Evolutionary conservation across 1,140 invertebrate genomes (phyloP).

Genomic region (Panulirus ornatus): DNA sequence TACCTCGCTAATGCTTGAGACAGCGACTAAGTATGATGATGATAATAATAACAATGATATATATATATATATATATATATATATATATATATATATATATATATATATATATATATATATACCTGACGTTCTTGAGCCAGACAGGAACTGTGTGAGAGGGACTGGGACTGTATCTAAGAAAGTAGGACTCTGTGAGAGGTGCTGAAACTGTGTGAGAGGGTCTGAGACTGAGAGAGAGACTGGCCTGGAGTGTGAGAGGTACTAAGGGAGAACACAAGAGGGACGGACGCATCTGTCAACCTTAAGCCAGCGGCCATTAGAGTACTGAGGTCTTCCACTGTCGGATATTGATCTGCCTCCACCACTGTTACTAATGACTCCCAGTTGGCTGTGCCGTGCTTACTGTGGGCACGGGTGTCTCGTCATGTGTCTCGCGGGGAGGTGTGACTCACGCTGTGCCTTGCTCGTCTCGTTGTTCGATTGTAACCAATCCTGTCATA

Average conservation of each 20-base stretch:
- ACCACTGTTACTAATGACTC: background rate
- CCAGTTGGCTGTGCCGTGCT: background rate
- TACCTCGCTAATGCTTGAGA: too few species aligned
- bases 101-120: too few species aligned
- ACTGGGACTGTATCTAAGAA: background rate
- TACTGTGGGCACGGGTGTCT: background rate
- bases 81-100: too few species aligned
- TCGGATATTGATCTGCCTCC: background rate
- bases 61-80: too few species aligned
- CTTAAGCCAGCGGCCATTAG: background rate
- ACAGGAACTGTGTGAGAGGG: background rate
- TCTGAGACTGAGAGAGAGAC: background rate
- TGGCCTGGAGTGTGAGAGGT: background rate
- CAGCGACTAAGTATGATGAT: too few species aligned
- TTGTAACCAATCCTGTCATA: too few species aligned
- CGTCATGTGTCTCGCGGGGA: background rate
- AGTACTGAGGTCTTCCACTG: background rate
- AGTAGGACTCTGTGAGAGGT: background rate
- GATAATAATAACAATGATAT: too few species aligned
- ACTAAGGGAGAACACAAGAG: background rate
- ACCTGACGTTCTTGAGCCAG: too few species aligned
- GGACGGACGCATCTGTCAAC: background rate
- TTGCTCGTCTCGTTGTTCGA: background rate
- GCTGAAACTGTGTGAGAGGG: background rate
- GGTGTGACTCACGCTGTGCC: constrained; percentile 5